Conservation (phyloP, 2,113 vertebrate genomes). For the Raja brachyura region DNA sequence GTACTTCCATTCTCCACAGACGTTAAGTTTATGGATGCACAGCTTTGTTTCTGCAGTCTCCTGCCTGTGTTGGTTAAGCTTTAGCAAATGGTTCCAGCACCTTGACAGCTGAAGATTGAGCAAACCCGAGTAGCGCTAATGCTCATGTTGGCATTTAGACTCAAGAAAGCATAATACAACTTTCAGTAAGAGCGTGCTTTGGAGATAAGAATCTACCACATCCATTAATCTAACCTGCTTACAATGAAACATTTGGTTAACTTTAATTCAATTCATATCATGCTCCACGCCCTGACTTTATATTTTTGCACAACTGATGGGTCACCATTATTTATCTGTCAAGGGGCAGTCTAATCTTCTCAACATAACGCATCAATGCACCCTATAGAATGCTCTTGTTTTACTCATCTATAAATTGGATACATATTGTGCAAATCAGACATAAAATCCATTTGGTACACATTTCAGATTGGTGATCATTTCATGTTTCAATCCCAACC, state of each 20-base stretch:
- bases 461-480: too few species aligned
- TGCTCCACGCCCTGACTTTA: neutral
- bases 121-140: neutral
- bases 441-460: too few species aligned
- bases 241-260: neutral
- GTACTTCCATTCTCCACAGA: neutral
- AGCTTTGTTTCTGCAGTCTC: neutral
- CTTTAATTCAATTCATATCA: neutral
- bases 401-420: too few species aligned
- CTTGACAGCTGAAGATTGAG: neutral
- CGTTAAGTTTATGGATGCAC: neutral
- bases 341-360: neutral
- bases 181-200: neutral
- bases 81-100: conserved; percentile 1
- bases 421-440: too few species aligned
- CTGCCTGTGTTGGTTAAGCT: neutral
- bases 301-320: neutral
- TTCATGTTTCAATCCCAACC: too few species aligned
- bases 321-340: neutral
- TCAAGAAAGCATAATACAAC: neutral
- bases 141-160: neutral
- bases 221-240: neutral
- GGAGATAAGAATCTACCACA: conserved; percentile 14
- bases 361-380: neutral
- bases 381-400: neutral